Conservation (phyloP, 2,113 vertebrate species). For the Pygoscelis antarcticus region DNA sequence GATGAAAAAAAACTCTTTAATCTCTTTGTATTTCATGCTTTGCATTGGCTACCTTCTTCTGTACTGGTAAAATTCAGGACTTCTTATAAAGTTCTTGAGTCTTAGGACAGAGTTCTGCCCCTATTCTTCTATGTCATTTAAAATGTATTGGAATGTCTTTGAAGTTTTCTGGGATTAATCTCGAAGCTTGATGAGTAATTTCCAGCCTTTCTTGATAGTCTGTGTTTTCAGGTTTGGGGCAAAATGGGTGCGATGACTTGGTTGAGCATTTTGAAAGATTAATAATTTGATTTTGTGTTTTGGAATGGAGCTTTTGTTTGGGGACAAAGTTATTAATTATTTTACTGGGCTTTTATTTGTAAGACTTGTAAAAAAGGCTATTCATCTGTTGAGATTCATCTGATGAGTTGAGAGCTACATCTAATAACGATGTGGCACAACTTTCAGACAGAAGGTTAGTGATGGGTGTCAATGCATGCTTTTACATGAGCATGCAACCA, state of each 20-base stretch:
- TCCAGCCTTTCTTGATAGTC: background rate
- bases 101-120: background rate
- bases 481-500: background rate
- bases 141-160: background rate
- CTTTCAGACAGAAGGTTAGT: background rate
- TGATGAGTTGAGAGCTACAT: background rate
- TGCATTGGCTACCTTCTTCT: background rate
- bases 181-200: background rate
- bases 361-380: background rate
- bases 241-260: background rate
- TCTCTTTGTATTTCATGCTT: slow-evolving; percentile 22
- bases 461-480: background rate
- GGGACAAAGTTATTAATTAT: background rate
- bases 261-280: background rate
- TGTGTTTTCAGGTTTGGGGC: background rate
- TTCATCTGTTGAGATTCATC: background rate
- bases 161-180: background rate
- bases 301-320: background rate
- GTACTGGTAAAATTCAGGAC: background rate
- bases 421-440: background rate
- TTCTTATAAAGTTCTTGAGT: background rate
- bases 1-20: background rate
- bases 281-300: background rate
- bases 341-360: background rate
- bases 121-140: background rate